Evolutionary conservation across 2,797 vertebrate species (phyloP).

Genomic region (Myripristis jacobus): DNA sequence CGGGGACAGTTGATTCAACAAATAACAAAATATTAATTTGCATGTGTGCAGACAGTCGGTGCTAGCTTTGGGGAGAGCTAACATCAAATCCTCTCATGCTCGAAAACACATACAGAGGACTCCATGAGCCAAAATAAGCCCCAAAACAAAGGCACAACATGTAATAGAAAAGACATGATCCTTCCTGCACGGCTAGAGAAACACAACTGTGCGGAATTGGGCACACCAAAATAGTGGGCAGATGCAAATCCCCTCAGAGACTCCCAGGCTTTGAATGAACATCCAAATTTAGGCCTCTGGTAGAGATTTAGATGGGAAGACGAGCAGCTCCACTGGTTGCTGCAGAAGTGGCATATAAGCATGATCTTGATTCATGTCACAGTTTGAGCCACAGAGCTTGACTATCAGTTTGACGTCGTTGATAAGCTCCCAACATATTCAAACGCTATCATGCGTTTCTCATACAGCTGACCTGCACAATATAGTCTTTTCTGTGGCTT

Average conservation of each 20-base stretch:
- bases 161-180: neutral
- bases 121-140: constrained; percentile 5
- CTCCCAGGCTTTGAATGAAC: constrained; percentile 43
- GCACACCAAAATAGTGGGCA: constrained; percentile 9
- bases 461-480: constrained; percentile 27
- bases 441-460: neutral
- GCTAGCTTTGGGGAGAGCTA: neutral
- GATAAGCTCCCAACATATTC: constrained; percentile 40
- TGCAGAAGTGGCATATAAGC: constrained; percentile 10
- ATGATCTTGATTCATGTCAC: constrained; percentile 31
- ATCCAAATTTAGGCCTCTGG: constrained; percentile 43
- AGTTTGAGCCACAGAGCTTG: constrained; percentile 33
- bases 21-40: neutral
- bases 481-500: neutral
- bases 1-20: neutral
- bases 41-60: no score
- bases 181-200: neutral
- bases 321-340: constrained; percentile 16
- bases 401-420: constrained; percentile 46
- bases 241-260: constrained; percentile 31
- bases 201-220: neutral
- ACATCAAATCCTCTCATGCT: neutral
- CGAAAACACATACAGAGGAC: neutral
- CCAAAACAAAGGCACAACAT: constrained; percentile 13
- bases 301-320: constrained; percentile 23